These are phyloP conservation scores for Dolichopus griseipennis DNA, from an alignment of 2,888 invertebrate genomes.

Conservation along the genomic window DNA sequence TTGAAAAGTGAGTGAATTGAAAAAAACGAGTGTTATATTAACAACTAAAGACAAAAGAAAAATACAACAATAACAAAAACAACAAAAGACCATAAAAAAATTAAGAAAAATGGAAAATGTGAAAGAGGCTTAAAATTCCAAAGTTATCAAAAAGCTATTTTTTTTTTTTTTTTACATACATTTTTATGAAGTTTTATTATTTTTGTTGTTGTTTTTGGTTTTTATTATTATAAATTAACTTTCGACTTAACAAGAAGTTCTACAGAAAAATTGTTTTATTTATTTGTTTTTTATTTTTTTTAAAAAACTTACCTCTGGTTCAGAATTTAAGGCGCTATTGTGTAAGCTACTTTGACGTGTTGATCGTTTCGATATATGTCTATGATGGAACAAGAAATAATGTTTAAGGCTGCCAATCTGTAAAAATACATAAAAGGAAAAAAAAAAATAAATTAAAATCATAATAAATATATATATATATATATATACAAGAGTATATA, in stretches of 20 bases:
- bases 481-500: no score
- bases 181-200: background rate
- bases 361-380: constrained; percentile 77
- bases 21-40: no score
- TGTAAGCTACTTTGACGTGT: constrained; percentile 66
- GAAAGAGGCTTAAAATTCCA: background rate
- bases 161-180: no score
- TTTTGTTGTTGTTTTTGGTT: background rate
- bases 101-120: no score
- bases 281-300: background rate
- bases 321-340: constrained; percentile 66
- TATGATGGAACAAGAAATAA: constrained; percentile 79
- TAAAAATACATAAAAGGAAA: constrained; percentile 32
- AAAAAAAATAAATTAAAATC: background rate
- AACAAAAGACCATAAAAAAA: no score
- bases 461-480: no score
- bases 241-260: background rate
- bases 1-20: no score
- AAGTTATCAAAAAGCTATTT: background rate
- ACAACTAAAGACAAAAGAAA: no score
- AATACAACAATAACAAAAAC: no score
- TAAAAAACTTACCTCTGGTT: constrained; percentile 56
- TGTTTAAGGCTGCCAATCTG: constrained; percentile 85
- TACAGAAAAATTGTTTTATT: background rate
- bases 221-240: background rate